These are phyloP conservation scores for Antitype chi DNA, from an alignment of 2,888 invertebrate species.

Conservation along the genomic window DNA sequence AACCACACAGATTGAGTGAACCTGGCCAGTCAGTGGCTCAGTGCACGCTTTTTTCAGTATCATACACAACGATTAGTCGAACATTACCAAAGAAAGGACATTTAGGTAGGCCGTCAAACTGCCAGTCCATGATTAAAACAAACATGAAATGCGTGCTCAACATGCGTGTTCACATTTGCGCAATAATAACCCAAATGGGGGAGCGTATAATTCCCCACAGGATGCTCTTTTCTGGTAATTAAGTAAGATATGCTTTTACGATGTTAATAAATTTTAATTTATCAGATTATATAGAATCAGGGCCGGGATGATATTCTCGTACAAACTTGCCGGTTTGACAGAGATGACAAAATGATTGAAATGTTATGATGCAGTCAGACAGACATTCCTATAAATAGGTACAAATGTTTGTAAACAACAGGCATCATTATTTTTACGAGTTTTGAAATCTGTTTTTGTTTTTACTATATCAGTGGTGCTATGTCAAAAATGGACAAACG, in stretches of 20 bases:
- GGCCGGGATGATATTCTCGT: conserved; percentile 1
- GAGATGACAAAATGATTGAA: conserved; percentile 41
- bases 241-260: conserved; percentile 4
- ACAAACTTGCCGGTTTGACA: conserved; percentile 10
- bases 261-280: background rate
- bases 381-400: conserved; percentile 3
- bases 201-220: background rate
- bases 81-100: too few species aligned
- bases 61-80: too few species aligned
- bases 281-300: background rate
- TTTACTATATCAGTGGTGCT: background rate
- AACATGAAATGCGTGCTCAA: too few species aligned
- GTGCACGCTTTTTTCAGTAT: too few species aligned
- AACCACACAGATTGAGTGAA: too few species aligned
- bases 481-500: too few species aligned
- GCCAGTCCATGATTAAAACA: too few species aligned
- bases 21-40: too few species aligned
- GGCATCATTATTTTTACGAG: background rate
- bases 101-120: too few species aligned
- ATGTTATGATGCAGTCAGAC: conserved; percentile 34
- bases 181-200: background rate
- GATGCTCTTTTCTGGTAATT: conserved; percentile 1
- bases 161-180: background rate
- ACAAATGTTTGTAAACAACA: conserved; percentile 23
- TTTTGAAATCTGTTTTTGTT: background rate